Conservation (phyloP, 2,888 invertebrate genomes). For the Caradrina kadenii region DNA sequence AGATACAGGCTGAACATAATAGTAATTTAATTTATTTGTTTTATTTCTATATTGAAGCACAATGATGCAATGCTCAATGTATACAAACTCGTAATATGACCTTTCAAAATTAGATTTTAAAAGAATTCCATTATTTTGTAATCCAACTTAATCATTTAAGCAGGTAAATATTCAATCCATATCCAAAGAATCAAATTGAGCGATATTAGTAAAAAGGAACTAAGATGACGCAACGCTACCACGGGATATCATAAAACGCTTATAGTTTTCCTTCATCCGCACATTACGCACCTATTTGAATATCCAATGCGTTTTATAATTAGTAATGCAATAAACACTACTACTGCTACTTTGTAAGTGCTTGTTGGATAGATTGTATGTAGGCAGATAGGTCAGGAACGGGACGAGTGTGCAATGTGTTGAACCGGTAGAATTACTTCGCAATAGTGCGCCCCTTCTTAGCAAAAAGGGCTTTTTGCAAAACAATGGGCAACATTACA, state of each 20-base stretch:
- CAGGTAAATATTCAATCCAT: not conserved
- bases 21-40: no score
- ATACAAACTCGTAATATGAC: no score
- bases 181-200: not conserved
- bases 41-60: no score
- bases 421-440: not conserved
- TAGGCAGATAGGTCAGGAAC: not conserved
- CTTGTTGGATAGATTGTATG: not conserved
- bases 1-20: no score
- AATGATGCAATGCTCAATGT: no score
- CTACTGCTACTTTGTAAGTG: constrained; percentile 44
- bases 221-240: constrained; percentile 32
- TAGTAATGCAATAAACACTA: constrained; percentile 56
- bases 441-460: constrained; percentile 1
- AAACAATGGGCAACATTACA: constrained; percentile 17
- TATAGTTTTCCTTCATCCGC: constrained; percentile 55
- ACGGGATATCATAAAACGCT: constrained; percentile 56
- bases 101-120: no score
- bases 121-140: no score
- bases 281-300: constrained; percentile 60
- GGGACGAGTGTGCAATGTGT: constrained; percentile 3
- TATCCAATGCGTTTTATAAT: constrained; percentile 64
- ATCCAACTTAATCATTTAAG: not conserved
- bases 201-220: constrained; percentile 41
- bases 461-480: constrained; percentile 2